A percentile compares a stretch with the other conserved stretches of the same genome.
phyloP scores from a whole-genome alignment of 37 sponge, comb jelly and placozoan genomes.

The Beroe ovata region DNA sequence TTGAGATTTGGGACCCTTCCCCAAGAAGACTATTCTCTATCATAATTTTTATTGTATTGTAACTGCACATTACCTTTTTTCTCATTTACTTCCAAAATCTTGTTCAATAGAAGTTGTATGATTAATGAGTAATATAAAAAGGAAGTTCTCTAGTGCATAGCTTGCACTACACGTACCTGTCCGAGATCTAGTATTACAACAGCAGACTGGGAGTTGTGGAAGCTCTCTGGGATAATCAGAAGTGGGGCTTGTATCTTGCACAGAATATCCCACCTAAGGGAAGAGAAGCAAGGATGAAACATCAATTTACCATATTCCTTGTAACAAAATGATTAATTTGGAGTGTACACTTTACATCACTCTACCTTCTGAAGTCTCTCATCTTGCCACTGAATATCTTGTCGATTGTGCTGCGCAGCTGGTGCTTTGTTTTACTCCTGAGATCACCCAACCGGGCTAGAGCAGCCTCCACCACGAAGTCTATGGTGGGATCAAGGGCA shows the following conservation, averaged over 20 bases:
- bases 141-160: too few relatives aligned
- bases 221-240: conserved; percentile 62
- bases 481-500: conserved; percentile 54
- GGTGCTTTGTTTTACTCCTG: conserved; percentile 64
- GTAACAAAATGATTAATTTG: too few relatives aligned
- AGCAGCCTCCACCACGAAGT: conserved; percentile 67
- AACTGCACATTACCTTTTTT: too few relatives aligned
- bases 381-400: conserved; percentile 59
- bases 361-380: conserved; percentile 41
- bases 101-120: too few relatives aligned
- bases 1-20: too few relatives aligned
- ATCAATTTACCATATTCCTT: not conserved
- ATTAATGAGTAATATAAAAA: too few relatives aligned
- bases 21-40: too few relatives aligned
- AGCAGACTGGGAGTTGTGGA: conserved; percentile 27
- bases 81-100: too few relatives aligned
- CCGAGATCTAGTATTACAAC: conserved; percentile 32
- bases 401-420: conserved; percentile 44
- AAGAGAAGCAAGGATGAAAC: too few relatives aligned
- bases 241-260: conserved; percentile 41
- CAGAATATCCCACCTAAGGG: conserved; percentile 46
- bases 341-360: too few relatives aligned
- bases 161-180: too few relatives aligned
- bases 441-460: conserved; percentile 51
- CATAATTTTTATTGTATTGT: too few relatives aligned